Base-by-base conservation (phyloP, 2,113 vertebrate species). In the Eolophus roseicapilla region DNA sequence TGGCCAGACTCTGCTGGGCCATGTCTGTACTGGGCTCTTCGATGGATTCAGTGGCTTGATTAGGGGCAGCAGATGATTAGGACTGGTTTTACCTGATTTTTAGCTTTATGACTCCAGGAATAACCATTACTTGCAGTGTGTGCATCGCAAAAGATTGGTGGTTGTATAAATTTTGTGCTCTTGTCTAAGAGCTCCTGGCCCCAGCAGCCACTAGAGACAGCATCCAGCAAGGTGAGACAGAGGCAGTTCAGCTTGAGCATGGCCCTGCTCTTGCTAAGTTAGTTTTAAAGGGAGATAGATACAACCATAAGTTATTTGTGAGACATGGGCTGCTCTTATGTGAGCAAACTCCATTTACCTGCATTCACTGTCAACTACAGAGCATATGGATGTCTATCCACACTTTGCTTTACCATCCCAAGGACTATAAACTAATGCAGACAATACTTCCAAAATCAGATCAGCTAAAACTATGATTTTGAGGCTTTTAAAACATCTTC, bases 141-240 rank as follows among this genome's bases (percentile, higher is more conserved):
- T 12, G 5, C 7, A 52, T 70, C 28, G 21, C n/a, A 4, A 49
- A 53, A 82, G 7, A 23, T 1, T 8, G 16, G 25, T 27, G 20
- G 7, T 31, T 71, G 6, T 3, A 3, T 2, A 20, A 73, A 18
- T 33, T 11, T 16, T 5, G 27, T 6, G 41, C 15, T 81, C 10
- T 73, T 15, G 5, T 11, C 43, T 3, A 14, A 29, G 46, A 53
- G 59, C 49, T 79, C 37, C 19, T 21, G 35, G 44, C 13, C 37
- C 8, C 55, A 35, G 68, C 43, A 90, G 84, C 90, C 93, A 55
- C 46, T 24, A 93, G 88, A 43, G 88, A 43, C 83, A 87, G 79
- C 90, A 86, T 13, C 13, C 18, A 44, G 70, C 13, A 23, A 68
- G 39, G 23, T 0, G 5, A 64, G 47, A 9, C 6, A 17, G 20